phyloP scores from a whole-genome alignment of 30 jellyfish, hydroid and myxozoan species.

The Catostylus mosaicus region DNA sequence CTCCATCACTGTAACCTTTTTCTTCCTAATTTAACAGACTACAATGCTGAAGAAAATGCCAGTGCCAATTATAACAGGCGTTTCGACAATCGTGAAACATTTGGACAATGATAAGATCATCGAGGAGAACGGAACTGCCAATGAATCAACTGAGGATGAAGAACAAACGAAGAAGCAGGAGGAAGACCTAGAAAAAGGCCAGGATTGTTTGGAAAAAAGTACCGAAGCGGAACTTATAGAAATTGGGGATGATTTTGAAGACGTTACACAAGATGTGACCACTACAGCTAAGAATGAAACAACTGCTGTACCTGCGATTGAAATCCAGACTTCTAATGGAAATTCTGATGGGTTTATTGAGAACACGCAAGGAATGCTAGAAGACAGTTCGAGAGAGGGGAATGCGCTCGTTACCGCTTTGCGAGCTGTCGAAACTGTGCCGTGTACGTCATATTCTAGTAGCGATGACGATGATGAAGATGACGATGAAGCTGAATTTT shows the following conservation, averaged over 20 bases:
- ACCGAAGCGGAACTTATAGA: not conserved
- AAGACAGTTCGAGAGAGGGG: not conserved
- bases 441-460: conserved; percentile 89
- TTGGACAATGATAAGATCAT: not conserved
- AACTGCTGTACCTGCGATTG: conserved; percentile 13
- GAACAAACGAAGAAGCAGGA: conserved; percentile 10
- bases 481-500: conserved; percentile 85
- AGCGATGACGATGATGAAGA: conserved; percentile 97
- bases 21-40: conserved; percentile 30
- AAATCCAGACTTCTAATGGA: not conserved
- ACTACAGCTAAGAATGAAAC: conserved; percentile 1
- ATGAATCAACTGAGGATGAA: not conserved
- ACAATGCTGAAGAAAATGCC: conserved; percentile 87
- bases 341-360: not conserved
- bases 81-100: not conserved
- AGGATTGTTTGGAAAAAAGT: conserved; percentile 20
- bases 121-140: conserved; percentile 7
- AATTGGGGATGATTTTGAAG: conserved; percentile 38
- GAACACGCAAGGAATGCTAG: not conserved
- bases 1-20: too few relatives aligned
- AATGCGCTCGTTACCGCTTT: conserved; percentile 27
- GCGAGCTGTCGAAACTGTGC: conserved; percentile 84
- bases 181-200: conserved; percentile 9
- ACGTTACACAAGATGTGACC: conserved; percentile 1
- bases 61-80: conserved; percentile 77